A percentile compares a stretch with the other conserved stretches of the same genome.
Evolutionary conservation across 2,797 vertebrate species (phyloP).

Genomic region (Oceanodroma leucorhoa): DNA sequence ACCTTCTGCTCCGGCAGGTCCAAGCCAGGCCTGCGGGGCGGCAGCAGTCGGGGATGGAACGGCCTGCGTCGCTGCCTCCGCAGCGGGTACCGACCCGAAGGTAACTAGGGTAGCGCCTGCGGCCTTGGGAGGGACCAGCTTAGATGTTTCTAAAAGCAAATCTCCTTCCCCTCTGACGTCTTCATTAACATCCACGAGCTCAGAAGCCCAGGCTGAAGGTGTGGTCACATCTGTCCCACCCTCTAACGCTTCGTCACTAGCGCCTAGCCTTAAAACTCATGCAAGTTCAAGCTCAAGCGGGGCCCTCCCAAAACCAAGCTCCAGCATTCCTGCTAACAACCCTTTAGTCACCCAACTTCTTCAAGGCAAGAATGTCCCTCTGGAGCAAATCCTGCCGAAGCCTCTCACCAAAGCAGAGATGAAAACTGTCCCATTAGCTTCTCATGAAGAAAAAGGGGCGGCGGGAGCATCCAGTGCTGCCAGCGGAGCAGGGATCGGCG

Average conservation of each 20-base stretch:
- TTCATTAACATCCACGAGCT: not conserved
- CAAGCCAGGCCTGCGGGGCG: not conserved
- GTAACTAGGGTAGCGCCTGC: not conserved
- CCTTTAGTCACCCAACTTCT: conserved; percentile 93
- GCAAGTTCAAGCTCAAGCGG: conserved; percentile 14
- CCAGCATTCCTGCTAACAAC: conserved; percentile 91
- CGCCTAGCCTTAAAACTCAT: conserved; percentile 68
- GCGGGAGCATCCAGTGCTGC: not conserved
- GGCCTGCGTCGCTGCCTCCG: not conserved
- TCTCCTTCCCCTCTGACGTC: not conserved
- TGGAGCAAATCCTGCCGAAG: conserved; percentile 93
- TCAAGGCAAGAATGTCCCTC: conserved; percentile 90
- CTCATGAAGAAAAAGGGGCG: conserved; percentile 56
- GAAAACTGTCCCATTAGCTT: conserved; percentile 47
- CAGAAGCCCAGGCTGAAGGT: conserved; percentile 1
- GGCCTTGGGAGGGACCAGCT: not conserved
- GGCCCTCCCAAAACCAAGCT: conserved; percentile 68
- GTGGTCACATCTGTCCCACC: not conserved
- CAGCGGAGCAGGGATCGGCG: not conserved
- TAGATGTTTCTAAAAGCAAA: not conserved
- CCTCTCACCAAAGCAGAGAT: conserved; percentile 81
- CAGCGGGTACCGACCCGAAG: not conserved
- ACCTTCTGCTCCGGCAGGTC: not conserved
- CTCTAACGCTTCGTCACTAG: not conserved
- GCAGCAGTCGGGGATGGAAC: not conserved